Conservation (phyloP, 2,888 invertebrate species). For the Pheosia gnoma region DNA sequence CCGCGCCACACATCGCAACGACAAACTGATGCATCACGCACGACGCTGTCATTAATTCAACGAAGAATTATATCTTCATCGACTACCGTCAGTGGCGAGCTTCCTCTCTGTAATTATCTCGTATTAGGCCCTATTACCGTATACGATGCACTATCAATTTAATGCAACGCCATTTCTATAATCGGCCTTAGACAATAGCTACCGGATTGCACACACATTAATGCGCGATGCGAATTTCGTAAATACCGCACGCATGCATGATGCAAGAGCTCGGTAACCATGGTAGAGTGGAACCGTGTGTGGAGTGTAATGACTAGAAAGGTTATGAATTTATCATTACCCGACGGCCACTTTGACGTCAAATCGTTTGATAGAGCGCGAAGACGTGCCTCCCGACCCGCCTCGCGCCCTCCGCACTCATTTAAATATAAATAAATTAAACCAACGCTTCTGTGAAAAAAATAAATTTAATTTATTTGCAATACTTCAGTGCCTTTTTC, state of each 20-base stretch:
- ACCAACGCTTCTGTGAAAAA: conserved; percentile 35
- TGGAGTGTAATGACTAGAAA: conserved; percentile 45
- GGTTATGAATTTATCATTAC: conserved; percentile 53
- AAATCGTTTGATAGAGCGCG: conserved; percentile 13
- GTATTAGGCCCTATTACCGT: conserved; percentile 72
- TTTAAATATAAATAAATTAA: conserved; percentile 39
- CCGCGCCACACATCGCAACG: conserved; percentile 30
- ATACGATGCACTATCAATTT: conserved; percentile 68
- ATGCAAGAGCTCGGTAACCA: conserved; percentile 51
- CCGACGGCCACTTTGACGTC: conserved; percentile 31
- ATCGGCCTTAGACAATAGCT: conserved; percentile 69
- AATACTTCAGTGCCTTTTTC: conserved; percentile 58
- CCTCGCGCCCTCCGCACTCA: conserved; percentile 9
- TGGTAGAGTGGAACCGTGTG: conserved; percentile 28
- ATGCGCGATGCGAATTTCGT: conserved; percentile 51
- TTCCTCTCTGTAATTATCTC: conserved; percentile 70
- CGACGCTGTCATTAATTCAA: conserved; percentile 65
- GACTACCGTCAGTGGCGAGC: conserved; percentile 59
- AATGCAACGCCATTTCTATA: conserved; percentile 71
- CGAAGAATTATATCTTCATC: conserved; percentile 73
- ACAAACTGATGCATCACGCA: conserved; percentile 60
- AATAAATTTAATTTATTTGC: conserved; percentile 51
- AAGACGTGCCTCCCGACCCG: conserved; percentile 12
- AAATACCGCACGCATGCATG: conserved; percentile 55
- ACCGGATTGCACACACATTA: conserved; percentile 54